phyloP scores from a whole-genome alignment of 2,113 vertebrate species.

The Sceloporus tristichus region DNA sequence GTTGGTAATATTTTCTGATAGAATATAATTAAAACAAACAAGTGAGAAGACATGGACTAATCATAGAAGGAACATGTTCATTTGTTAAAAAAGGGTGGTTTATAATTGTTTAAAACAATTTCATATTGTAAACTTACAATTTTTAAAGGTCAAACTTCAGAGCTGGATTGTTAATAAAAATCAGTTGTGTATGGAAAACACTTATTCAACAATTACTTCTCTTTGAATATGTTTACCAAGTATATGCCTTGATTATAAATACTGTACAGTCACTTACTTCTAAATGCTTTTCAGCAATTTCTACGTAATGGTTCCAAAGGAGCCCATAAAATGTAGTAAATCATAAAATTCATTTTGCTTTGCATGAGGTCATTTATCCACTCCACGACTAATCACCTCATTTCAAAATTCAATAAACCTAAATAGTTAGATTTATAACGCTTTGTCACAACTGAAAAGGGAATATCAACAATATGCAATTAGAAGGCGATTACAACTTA shows the following conservation, averaged over 20 bases:
- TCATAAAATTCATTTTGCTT: constrained; percentile 89
- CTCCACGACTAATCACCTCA: constrained; percentile 84
- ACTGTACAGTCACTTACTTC: constrained; percentile 76
- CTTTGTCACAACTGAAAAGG: constrained; percentile 84
- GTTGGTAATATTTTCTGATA: constrained; percentile 3
- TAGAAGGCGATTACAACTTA: constrained; percentile 82
- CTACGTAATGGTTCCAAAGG: constrained; percentile 80
- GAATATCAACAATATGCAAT: constrained; percentile 81
- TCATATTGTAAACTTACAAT: constrained; percentile 34
- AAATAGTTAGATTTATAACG: constrained; percentile 89
- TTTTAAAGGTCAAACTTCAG: constrained; percentile 58
- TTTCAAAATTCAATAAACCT: constrained; percentile 90
- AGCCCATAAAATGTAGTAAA: constrained; percentile 81
- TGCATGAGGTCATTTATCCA: constrained; percentile 83
- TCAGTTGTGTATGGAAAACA: constrained; percentile 74
- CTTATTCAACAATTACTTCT: constrained; percentile 79
- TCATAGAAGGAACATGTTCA: constrained; percentile 25
- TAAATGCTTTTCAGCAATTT: constrained; percentile 81
- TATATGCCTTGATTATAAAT: constrained; percentile 80
- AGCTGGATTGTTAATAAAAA: constrained; percentile 74
- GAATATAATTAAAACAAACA: constrained; percentile 14
- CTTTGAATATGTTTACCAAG: constrained; percentile 68
- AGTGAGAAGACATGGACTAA: constrained; percentile 25
- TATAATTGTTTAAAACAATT: constrained; percentile 44
- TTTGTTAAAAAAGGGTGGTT: constrained; percentile 29